A percentile compares a stretch with the other conserved stretches of the same genome.
phyloP scores from a whole-genome alignment of 2,888 invertebrate genomes.

The Mythimna albipuncta region DNA sequence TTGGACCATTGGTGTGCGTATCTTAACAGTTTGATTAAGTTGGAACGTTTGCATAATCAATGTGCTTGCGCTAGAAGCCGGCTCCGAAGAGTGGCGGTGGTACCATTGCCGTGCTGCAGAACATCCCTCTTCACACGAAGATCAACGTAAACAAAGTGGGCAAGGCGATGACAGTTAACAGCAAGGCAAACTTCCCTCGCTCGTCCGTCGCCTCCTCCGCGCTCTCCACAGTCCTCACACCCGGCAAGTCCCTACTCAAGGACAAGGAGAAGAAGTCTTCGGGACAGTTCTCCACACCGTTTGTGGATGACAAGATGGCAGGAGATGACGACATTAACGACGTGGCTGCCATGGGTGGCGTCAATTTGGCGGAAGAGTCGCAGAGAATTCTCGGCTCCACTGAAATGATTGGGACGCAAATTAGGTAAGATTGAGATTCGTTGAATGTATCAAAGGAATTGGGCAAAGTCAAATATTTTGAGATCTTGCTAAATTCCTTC shows the following conservation, averaged over 20 bases:
- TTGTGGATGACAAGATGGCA: constrained; percentile 89
- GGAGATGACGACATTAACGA: constrained; percentile 99
- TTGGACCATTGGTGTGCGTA: constrained; percentile 25
- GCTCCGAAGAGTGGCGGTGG: constrained; percentile 73
- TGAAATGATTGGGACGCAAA: constrained; percentile 97
- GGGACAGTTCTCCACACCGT: constrained; percentile 77
- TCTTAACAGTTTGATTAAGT: constrained; percentile 6
- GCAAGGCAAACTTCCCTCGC: constrained; percentile 80
- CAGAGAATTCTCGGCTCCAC: constrained; percentile 98
- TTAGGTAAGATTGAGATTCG: constrained; percentile 81
- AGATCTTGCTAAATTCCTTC: background rate
- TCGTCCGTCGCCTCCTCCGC: constrained; percentile 74
- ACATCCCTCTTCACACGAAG: constrained; percentile 85
- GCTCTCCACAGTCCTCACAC: constrained; percentile 81
- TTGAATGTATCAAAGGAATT: background rate
- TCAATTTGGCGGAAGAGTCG: constrained; percentile 98
- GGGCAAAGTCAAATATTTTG: background rate
- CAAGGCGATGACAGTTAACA: constrained; percentile 88
- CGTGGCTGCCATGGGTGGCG: constrained; percentile 99
- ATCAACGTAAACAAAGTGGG: constrained; percentile 82
- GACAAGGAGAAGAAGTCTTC: constrained; percentile 94
- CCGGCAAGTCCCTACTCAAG: constrained; percentile 92
- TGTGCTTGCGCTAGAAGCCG: constrained; percentile 72
- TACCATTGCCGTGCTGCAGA: constrained; percentile 85
- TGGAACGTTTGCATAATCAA: constrained; percentile 20